Evolutionary conservation across 1,140 invertebrate species (phyloP).

Genomic region (Drosophila sturtevanti): DNA sequence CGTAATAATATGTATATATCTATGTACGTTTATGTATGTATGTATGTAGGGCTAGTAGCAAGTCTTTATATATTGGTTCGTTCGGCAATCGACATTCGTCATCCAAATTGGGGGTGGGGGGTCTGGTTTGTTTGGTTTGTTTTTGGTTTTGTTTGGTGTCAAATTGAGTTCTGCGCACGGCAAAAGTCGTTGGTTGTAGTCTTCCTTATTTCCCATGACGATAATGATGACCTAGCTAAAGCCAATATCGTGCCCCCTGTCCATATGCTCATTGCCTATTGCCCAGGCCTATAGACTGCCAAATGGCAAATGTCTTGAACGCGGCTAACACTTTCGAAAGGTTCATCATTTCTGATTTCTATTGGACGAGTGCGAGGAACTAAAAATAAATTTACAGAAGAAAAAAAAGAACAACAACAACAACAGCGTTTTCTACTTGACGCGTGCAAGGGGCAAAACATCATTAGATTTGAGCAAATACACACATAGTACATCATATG

Average conservation of each 20-base stretch:
- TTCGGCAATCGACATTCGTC: no score
- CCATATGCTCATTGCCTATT: not conserved
- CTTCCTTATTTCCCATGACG: constrained; percentile 20
- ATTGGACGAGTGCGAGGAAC: constrained; percentile 21
- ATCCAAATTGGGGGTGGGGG: no score
- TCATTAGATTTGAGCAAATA: constrained; percentile 52
- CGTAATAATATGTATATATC: no score
- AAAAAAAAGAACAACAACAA: constrained; percentile 39
- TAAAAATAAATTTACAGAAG: constrained; percentile 46
- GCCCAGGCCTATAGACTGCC: constrained; percentile 10
- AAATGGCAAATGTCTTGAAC: constrained; percentile 35
- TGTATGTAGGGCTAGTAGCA: no score
- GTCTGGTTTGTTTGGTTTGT: no score
- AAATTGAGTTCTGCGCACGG: constrained; percentile 11
- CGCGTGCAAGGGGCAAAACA: constrained; percentile 49
- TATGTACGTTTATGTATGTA: no score
- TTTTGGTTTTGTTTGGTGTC: not conserved
- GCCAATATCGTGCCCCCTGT: not conserved
- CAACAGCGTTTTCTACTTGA: constrained; percentile 42
- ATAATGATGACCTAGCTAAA: constrained; percentile 10
- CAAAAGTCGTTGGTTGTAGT: constrained; percentile 5
- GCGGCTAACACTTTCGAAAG: constrained; percentile 37
- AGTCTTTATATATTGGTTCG: no score
- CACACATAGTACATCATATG: constrained; percentile 9
- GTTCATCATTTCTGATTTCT: constrained; percentile 45